These are phyloP conservation scores for Phalloptychus januarius DNA, from an alignment of 2,797 vertebrate genomes.

Conservation along the genomic window DNA sequence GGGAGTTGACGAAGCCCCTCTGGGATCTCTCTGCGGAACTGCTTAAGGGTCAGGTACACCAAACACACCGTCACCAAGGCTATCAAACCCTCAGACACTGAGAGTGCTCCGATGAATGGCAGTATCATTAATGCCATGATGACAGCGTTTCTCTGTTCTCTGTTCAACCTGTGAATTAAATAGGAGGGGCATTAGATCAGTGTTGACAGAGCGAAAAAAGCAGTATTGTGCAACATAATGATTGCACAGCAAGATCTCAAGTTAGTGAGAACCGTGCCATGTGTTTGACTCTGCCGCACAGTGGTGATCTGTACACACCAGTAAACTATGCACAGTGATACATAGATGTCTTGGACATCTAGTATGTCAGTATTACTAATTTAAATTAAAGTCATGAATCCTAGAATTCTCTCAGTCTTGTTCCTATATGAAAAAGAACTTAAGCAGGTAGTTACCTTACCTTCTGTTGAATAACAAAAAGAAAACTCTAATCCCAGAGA, in stretches of 20 bases:
- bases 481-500: slow-evolving; percentile 5
- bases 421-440: slow-evolving; percentile 16
- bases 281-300: not conserved
- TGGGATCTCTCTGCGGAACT: slow-evolving; percentile 70
- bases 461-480: slow-evolving; percentile 26
- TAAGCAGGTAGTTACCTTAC: slow-evolving; percentile 49
- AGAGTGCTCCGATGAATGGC: slow-evolving; percentile 72
- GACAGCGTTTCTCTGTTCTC: slow-evolving; percentile 39
- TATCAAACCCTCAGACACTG: slow-evolving; percentile 81
- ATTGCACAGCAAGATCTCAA: slow-evolving; percentile 30
- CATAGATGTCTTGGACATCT: not conserved
- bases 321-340: not conserved
- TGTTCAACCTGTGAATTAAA: slow-evolving; percentile 68
- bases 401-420: not conserved
- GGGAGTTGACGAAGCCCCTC: slow-evolving; percentile 84
- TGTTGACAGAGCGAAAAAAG: slow-evolving; percentile 36
- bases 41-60: slow-evolving; percentile 77
- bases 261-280: slow-evolving; percentile 8
- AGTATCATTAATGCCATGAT: slow-evolving; percentile 78
- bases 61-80: slow-evolving; percentile 74
- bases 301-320: slow-evolving; percentile 8
- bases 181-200: slow-evolving; percentile 50
- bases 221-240: slow-evolving; percentile 59
- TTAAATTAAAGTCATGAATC: not conserved
- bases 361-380: slow-evolving; percentile 17